Evolutionary conservation across 2,113 vertebrate genomes (phyloP).

Genomic region (Ciconia stormi): DNA sequence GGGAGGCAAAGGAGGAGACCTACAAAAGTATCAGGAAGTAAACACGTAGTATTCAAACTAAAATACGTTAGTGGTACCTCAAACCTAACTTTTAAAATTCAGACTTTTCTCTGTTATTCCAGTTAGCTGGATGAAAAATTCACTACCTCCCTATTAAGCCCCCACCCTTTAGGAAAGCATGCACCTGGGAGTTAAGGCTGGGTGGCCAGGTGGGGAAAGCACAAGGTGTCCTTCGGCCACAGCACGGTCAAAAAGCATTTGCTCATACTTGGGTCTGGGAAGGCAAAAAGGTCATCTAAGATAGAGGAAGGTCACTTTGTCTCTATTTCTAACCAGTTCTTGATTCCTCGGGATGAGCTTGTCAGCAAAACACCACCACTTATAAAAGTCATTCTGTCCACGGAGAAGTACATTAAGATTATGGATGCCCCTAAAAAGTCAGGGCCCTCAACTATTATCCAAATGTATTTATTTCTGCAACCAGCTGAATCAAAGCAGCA

Average conservation of each 20-base stretch:
- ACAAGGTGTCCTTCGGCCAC: not conserved
- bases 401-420: rapidly evolving
- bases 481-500: not conserved
- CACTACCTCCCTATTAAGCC: not conserved
- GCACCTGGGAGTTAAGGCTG: not conserved
- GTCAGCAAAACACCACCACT: not conserved
- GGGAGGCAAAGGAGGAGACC: not conserved
- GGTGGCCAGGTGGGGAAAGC: not conserved
- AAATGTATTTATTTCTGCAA: not conserved
- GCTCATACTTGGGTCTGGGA: not conserved
- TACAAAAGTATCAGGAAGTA: not conserved
- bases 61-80: not conserved
- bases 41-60: not conserved
- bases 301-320: not conserved
- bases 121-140: not conserved
- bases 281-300: not conserved
- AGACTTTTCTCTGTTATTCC: not conserved
- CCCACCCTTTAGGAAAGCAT: not conserved
- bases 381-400: not conserved
- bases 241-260: not conserved
- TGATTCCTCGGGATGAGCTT: not conserved
- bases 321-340: not conserved
- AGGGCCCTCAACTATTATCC: not conserved
- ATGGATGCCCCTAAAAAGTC: not conserved
- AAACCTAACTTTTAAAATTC: not conserved